Percentiles rank a stretch among this genome's conserved stretches.
Conservation (phyloP, 2,888 invertebrate species). For the Aphrophora alni region DNA sequence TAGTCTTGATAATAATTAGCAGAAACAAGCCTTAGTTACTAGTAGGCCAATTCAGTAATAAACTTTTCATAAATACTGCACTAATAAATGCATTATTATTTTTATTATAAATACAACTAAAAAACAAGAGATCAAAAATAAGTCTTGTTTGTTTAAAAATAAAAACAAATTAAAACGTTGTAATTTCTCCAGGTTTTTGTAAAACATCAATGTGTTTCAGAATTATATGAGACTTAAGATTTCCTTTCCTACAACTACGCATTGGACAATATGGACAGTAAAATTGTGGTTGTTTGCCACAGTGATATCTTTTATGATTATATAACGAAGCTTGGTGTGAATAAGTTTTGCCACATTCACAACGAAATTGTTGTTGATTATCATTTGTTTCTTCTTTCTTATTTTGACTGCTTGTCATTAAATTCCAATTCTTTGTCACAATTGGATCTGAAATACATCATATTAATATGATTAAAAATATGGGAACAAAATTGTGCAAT, state of each 20-base stretch:
- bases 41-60: too few relatives aligned
- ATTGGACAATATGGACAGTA: slow-evolving; percentile 44
- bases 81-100: too few relatives aligned
- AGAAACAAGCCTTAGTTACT: too few relatives aligned
- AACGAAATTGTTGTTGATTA: not conserved
- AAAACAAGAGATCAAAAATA: too few relatives aligned
- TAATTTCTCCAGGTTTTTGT: not conserved
- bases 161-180: not conserved
- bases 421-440: not conserved
- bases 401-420: not conserved
- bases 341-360: slow-evolving; percentile 44
- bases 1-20: too few relatives aligned
- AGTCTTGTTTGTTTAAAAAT: too few relatives aligned
- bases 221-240: slow-evolving; percentile 37
- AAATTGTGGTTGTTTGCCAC: slow-evolving; percentile 46
- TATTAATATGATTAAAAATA: not conserved
- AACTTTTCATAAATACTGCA: too few relatives aligned
- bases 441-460: not conserved
- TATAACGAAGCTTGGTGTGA: slow-evolving; percentile 43
- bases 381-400: not conserved
- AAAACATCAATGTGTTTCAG: not conserved
- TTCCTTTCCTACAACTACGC: slow-evolving; percentile 38
- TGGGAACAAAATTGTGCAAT: too few relatives aligned
- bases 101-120: too few relatives aligned
- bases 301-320: slow-evolving; percentile 45